Evolutionary conservation across 2,888 invertebrate species (phyloP), one percentile per base, ranked within the genome.

Genomic region (Polyploca ridens): DNA sequence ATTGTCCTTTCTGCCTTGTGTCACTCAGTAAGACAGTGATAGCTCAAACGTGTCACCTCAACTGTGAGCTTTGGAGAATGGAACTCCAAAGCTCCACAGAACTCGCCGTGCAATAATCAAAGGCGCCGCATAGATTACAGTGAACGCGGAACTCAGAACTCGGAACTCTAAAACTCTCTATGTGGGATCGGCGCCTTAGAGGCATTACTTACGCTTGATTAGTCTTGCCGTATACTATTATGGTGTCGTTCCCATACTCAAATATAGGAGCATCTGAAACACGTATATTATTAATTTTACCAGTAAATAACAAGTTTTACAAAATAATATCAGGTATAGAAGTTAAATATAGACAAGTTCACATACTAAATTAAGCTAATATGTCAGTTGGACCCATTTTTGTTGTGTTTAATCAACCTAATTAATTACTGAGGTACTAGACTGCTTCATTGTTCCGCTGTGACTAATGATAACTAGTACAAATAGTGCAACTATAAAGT

Each of bases 211-310:
- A 91, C 91, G 82, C 80, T 70, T 90, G 78, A 69, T 86, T 83
- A 63, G 68, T 74, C 66, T 76, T 79, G 13, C 81, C 88, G 64
- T 82, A 88, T 11, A 90, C 78, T 3, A 81, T 63, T 66, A 77
- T 67, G 19, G 82, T 86, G 16, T 79, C 79, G 64, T 86, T 85
- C 0, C 70, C 81, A 49, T 77, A 74, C 16, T 71, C 78, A 69
- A 91, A 90, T 11, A 70, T 67, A 10, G 92, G 92, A 41, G 82
- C 76, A 82, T 85, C 92, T 91, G 78, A 62, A 89, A 89, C 19
- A 70, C 44, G 46, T 62, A 33, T 65, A 2, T 54, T 7, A 5
- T 14, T 49, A 44, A 14, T 1, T 35, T n/a, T 8, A 19, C 0
- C 16, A 19, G 16, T 10, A 19, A 54, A 46, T n/a, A 6, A 46